phyloP scores from a whole-genome alignment of 2,113 vertebrate genomes.

The Arothron firmamentum region DNA sequence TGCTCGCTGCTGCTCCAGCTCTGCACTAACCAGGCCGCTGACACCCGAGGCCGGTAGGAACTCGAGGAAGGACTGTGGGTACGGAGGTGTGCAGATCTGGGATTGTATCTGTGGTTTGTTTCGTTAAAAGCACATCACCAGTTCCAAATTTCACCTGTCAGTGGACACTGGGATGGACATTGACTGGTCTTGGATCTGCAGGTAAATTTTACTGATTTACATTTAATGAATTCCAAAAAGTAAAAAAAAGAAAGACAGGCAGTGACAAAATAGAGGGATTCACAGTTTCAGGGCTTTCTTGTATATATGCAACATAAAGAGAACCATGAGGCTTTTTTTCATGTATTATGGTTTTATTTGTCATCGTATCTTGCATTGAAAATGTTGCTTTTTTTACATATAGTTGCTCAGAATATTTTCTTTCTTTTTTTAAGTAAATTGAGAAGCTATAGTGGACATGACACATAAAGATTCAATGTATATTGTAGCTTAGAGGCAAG shows the following conservation, averaged over 20 bases:
- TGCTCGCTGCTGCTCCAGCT: slow-evolving; percentile 22
- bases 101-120: background rate
- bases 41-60: slow-evolving; percentile 3
- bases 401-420: slow-evolving; percentile 50
- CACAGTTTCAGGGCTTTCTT: slow-evolving; percentile 69
- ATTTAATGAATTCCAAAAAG: background rate
- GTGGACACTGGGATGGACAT: slow-evolving; percentile 14
- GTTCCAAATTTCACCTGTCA: background rate
- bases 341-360: slow-evolving; percentile 51
- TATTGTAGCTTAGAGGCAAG: slow-evolving; percentile 70
- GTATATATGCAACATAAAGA: slow-evolving; percentile 65
- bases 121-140: background rate
- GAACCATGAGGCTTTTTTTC: slow-evolving; percentile 49
- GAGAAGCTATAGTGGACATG: slow-evolving; percentile 67
- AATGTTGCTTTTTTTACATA: slow-evolving; percentile 56
- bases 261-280: slow-evolving; percentile 49
- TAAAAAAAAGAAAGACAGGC: slow-evolving; percentile 6
- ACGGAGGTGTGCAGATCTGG: background rate
- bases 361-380: slow-evolving; percentile 62
- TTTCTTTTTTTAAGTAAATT: slow-evolving; percentile 42
- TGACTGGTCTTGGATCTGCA: background rate
- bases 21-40: slow-evolving; percentile 50
- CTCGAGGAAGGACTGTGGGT: slow-evolving; percentile 17
- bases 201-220: background rate
- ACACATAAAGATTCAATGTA: slow-evolving; percentile 62